Evolutionary conservation across 1,140 invertebrate genomes (phyloP), one percentile per base, ranked within the genome.

Genomic region (Pomacea maculata): DNA sequence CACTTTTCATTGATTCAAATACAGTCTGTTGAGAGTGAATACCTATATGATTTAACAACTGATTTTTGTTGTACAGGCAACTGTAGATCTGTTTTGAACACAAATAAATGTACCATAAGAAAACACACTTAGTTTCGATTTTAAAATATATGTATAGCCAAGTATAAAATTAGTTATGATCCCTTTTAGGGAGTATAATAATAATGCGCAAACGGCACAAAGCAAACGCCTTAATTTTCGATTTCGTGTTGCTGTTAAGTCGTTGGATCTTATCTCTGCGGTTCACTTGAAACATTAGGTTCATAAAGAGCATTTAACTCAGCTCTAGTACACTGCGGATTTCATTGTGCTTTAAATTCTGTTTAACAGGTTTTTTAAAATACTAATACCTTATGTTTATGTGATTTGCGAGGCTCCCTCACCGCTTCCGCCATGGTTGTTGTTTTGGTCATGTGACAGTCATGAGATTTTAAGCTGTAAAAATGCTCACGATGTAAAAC

Each of bases 371-470:
- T 52, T 21, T 52, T 17, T 11, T 5, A 74, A 55, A 8, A n/a
- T 15, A 75, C 15, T 55, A 57, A 9, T 52, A 75, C 29, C 11
- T 34, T 79, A 77, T 57, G 65, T 74, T 79, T n/a, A 19, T 80
- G n/a, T 54, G 67, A 19, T 81, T 78, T 72, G 29, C 77, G 52
- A 9, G 64, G 80, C 19, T 80, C 80, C 74, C 82, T 79, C 55
- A 83, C 82, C 75, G 84, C 80, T 73, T 85, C 84, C 55, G 84
- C 84, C 84, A 85, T 85, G 75, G 83, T 83, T 65, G 25, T 75
- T 87, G 80, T 79, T 85, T 83, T 84, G 86, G 73, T 83, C 80
- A 83, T 84, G 83, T 78, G 84, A 82, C 79, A 21, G 72, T 74
- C 72, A 61, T 12, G 17, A 25, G 34, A 70, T 61, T 61, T 57